Evolutionary conservation across 2,888 invertebrate genomes (phyloP), one percentile per base, ranked within the genome.

Genomic region (Hemaris fuciformis): DNA sequence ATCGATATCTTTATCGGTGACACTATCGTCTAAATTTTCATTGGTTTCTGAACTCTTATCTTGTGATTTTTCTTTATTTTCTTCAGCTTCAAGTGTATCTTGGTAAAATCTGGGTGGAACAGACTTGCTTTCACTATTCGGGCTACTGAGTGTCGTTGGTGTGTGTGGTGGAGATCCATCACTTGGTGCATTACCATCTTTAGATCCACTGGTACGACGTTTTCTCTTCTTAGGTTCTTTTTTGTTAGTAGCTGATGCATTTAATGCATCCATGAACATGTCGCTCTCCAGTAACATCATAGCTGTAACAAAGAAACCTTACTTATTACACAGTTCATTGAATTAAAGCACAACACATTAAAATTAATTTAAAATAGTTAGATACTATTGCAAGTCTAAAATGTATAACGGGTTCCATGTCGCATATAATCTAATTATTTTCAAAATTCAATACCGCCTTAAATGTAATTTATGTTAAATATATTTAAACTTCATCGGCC

Each of bases 231-330:
- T 95, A 1, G 95, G 94, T 67, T 96, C 95, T 81, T 97, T 93
- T 93, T 96, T 89, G 25, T 95, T 95, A 6, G 97, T 96, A 0
- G 95, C 95, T 1, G 96, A 96, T 4, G 96, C 96, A 69, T 94
- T 94, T 38, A 99, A 89, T 0, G 98, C 98, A 85, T 98, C 98
- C 96, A 98, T 98, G 83, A 99, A 99, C 88, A 98, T 95, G 77
- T 97, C 97, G 80, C 98, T 98, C 84, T 99, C 99, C 81, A 97
- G 95, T 57, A 98, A 87, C 70, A 96, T 88, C 87, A 95, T 94
- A 60, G 96, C 96, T 96, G 94, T 70, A 94, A 89, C 80, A 90
- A 89, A 79, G n/a, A n/a, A n/a, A n/a, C n/a, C n/a, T 13, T 38
- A n/a, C 38, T 38, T 0, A 34, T 8, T 38, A n/a, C n/a, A n/a